phyloP scores from a whole-genome alignment of 2,888 invertebrate genomes.

The Labia minor region DNA sequence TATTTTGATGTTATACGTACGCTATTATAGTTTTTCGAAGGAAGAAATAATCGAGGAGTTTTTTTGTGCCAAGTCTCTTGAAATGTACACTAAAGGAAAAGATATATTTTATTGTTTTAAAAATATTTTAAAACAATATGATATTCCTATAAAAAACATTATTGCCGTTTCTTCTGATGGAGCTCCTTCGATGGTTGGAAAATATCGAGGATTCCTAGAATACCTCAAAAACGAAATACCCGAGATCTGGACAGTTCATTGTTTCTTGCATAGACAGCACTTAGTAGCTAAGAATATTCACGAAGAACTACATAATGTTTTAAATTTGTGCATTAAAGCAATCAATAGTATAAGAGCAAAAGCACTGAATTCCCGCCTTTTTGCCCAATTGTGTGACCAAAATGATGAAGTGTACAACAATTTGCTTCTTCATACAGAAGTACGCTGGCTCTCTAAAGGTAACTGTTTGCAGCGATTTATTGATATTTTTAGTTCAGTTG shows the following conservation, averaged over 20 bases:
- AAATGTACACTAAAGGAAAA: slow-evolving; percentile 21
- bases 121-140: background rate
- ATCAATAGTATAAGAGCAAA: background rate
- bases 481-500: background rate
- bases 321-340: background rate
- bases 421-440: background rate
- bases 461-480: background rate
- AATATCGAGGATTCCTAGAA: background rate
- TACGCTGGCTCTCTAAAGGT: background rate
- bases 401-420: background rate
- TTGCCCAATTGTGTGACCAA: background rate
- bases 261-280: background rate
- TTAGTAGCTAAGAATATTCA: background rate
- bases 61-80: slow-evolving; percentile 19
- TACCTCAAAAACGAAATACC: background rate
- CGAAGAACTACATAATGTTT: background rate
- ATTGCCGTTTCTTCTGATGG: background rate
- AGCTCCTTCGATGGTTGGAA: background rate
- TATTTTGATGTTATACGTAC: slow-evolving; percentile 20
- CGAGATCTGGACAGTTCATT: background rate
- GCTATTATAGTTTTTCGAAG: slow-evolving; percentile 13
- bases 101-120: slow-evolving; percentile 18
- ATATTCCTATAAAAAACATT: background rate
- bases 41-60: slow-evolving; percentile 19
- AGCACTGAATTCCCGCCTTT: background rate